Base-by-base conservation (phyloP, 2,797 vertebrate species). In the Lateolabrax maculatus region DNA sequence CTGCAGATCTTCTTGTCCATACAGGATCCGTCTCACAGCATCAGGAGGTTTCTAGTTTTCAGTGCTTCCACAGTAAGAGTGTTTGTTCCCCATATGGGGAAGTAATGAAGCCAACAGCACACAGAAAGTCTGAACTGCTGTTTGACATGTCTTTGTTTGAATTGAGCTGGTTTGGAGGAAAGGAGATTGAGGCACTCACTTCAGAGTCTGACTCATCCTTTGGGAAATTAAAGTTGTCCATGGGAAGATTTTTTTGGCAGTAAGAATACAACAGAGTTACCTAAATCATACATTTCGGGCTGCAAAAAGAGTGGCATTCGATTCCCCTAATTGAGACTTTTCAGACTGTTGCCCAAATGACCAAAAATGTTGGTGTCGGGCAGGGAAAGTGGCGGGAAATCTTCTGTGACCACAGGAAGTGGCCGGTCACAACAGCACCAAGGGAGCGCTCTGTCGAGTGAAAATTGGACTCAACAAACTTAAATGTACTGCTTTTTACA, bases 41-140 rank as follows among this genome's bases (percentile, higher is more conserved):
- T 69, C 55, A 31, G 51, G 68, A 71, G 70, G 64, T 31, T 83
- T 53, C 67, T 69, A 27, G 61, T 66, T 81, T 68, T 82, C 79
- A 62, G 48, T 84, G 80, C 72, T 90, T 83, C 39, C 84, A 89
- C 63, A 88, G n/a, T n/a, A n/a, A n/a, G 71, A 48, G 34, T 89
- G 76, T 93, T 92, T 93, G 90, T 80, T 81, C 68, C 67, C 85
- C 62, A 73, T 88, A 77, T 89, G 77, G 79, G 87, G 88, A 89
- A 88, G 82, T 52, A 48, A 48, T 86, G 71, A 56, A 53, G 63
- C 83, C 80, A 25, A 60, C 48, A 49, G 65, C 74, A 74, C 84
- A 91, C 79, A 89, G 63, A 83, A 75, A 69, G 72, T 43, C 72
- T 39, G 27, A 71, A 67, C 71, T 84, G 63, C 52, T 84, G 83